Percentiles rank a stretch among this genome's conserved stretches.
Conservation (phyloP, 2,888 invertebrate species). For the Drepana falcataria region DNA sequence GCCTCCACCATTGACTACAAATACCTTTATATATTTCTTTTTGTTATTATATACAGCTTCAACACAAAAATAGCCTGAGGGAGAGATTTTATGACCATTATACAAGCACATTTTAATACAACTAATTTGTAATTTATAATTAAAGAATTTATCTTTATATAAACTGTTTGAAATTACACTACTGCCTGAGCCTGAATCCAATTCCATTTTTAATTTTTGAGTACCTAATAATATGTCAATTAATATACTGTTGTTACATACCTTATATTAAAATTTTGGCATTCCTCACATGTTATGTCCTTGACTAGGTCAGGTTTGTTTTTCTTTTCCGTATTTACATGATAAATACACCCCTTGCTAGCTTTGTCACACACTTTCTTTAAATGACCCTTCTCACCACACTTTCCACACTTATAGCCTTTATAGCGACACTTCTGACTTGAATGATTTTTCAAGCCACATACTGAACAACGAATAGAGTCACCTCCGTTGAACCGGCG, state of each 20-base stretch:
- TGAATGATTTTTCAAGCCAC: conserved; percentile 12
- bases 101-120: conserved; percentile 19
- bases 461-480: conserved; percentile 8
- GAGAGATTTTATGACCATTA: conserved; percentile 20
- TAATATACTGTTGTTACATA: conserved; percentile 12
- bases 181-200: conserved; percentile 16
- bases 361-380: conserved; percentile 16
- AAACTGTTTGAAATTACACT: conserved; percentile 14
- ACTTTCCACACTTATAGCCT: conserved; percentile 14
- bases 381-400: conserved; percentile 17
- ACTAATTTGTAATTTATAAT: conserved; percentile 4
- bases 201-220: conserved; percentile 10
- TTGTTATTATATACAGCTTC: conserved; percentile 6
- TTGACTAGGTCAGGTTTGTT: not conserved
- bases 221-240: conserved; percentile 6
- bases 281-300: conserved; percentile 9
- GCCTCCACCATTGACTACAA: conserved; percentile 17
- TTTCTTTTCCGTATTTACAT: conserved; percentile 2
- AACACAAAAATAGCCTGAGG: conserved; percentile 11
- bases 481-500: not conserved
- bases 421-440: conserved; percentile 14
- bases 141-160: conserved; percentile 7
- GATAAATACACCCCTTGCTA: conserved; percentile 2
- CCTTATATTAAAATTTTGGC: conserved; percentile 15
- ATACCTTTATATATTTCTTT: conserved; percentile 11